Conservation (phyloP, 2,113 vertebrate species). For the Pionites leucogaster region DNA sequence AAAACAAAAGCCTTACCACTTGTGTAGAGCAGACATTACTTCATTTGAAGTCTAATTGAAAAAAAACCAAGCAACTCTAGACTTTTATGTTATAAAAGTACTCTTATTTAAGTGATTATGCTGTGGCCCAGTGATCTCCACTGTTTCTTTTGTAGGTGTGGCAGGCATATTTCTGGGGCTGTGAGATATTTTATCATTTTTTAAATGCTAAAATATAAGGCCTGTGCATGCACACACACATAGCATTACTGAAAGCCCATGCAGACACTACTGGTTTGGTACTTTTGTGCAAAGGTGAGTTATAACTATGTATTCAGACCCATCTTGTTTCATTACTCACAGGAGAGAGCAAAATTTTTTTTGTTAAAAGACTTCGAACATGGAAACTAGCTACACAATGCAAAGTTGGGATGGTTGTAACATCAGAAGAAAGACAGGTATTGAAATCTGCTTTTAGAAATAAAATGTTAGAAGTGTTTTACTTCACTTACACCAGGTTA, state of each 20-base stretch:
- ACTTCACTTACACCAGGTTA: background rate
- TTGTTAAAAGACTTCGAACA: background rate
- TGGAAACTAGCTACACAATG: background rate
- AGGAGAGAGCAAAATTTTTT: background rate
- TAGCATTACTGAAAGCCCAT: background rate
- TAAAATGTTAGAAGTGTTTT: background rate
- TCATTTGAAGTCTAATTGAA: background rate
- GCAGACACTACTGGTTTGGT: background rate
- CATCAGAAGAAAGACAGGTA: background rate
- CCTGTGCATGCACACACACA: rapidly evolving
- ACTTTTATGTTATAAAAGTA: background rate
- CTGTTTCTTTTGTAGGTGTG: background rate
- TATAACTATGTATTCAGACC: background rate
- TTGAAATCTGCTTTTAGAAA: background rate
- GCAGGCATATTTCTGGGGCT: background rate
- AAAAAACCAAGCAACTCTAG: background rate
- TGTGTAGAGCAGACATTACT: background rate
- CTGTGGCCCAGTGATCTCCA: background rate
- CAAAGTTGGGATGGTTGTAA: background rate
- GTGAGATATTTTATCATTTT: background rate
- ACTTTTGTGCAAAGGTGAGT: background rate
- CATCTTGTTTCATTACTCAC: background rate
- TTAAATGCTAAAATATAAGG: background rate
- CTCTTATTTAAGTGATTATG: background rate
- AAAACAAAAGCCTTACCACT: background rate